Base-by-base conservation (phyloP, 2,113 vertebrate genomes). In the Sander lucioperca region DNA sequence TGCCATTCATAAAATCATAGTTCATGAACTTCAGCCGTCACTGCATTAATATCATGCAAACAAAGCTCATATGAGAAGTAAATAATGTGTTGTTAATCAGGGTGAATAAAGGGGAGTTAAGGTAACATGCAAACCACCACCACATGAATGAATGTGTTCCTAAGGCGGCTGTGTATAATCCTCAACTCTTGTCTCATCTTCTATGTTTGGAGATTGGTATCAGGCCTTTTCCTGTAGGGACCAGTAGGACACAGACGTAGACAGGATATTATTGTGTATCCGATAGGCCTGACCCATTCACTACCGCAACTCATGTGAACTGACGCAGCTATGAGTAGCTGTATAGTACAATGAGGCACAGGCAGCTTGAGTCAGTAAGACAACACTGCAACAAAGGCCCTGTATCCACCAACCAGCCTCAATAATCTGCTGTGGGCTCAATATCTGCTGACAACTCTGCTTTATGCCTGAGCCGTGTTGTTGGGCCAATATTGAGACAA, bases 361-460 rank as follows among this genome's bases (percentile, higher is more conserved):
- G 78, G 82, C 83, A 79, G 89, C 81, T 84, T 30, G 47, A 87
- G 86, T 90, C 78, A 87, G 90, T 91, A 88, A 91, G 94, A 91
- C 87, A 93, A 94, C 93, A 90, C 65, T 0, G 75, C 83, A 87
- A 94, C 93, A 94, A 94, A 94, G 88, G 90, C 79, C 82, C 80
- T 85, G 87, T 91, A 91, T 94, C 87, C 91, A 87, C 86, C 92
- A 27, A 75, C 83, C 66, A 11, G 88, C 86, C 92, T 59, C 87
- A 76, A 74, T 90, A 93, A 93, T 94, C 92, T 94, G 91, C 93
- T 94, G 93, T 82, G 88, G 92, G 80, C 67, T 58, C 89, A 87
- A 75, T 89, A 94, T 94, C 87, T 94, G 92, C 92, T 94, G 91
- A 94, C 92, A 80, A 75, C 90, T 82, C 88, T n/a, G 87, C 79